Evolutionary conservation across 1,140 invertebrate genomes (phyloP), one percentile per base, ranked within the genome.

Genomic region (Heliconius nattereri): DNA sequence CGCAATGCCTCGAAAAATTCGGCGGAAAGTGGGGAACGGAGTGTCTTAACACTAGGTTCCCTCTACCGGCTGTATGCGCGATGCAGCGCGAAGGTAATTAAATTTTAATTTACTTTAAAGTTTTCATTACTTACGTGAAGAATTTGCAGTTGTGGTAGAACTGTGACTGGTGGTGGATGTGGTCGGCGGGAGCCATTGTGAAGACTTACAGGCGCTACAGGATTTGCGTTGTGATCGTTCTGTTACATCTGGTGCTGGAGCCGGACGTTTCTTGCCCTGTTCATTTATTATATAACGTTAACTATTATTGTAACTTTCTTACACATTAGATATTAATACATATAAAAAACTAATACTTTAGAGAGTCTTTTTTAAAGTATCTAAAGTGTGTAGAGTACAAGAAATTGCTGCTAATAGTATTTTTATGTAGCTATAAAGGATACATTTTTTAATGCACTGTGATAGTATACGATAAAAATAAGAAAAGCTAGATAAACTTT

Each of bases 241-340:
- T 5, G 94, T 95, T 71, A 95, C 94, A 77, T 95, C 94, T 7
- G 94, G 94, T 20, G 94, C 94, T 29, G 94, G 94, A 0, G 90
- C 85, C 7, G 85, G 71, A 3, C 88, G 86, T 83, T 94, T 95
- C 73, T 94, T 94, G 45, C 91, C 89, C 94, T 95, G 71, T 72
- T 66, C 5, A 26, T 66, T 29, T 29, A 13, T 23, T 16, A 13
- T 16, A 66, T n/a, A n/a, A 23, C 7, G 3, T n/a, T 60, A 23
- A 23, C 20, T 60, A 23, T 60, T 9, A 60, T 23, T 60, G 49
- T 20, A 20, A 16, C 7, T 19, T 52, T 52, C 19, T 52, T 7
- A 52, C 49, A 20, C 19, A 20, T 52, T 20, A 2, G 19, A 52
- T 52, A 7, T 20, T 20, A 1, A 52, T 20, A 20, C 49, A 20